Evolutionary conservation across 2,113 vertebrate species (phyloP), one percentile per base, ranked within the genome.

Genomic region (Phoenicopterus ruber): DNA sequence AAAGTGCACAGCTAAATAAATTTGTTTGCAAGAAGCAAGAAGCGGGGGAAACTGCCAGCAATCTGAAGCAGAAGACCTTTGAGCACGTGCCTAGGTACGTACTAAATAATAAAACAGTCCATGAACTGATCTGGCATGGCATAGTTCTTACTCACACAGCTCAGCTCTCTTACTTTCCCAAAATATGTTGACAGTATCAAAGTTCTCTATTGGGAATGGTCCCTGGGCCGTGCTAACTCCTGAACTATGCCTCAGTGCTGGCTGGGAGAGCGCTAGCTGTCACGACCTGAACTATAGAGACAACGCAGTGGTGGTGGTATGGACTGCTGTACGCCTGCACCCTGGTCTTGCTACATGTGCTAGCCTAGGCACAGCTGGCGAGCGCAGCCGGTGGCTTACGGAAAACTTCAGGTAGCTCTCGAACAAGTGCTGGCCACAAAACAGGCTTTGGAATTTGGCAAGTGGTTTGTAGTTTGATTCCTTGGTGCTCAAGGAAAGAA

Each of bases 311-410:
- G 28, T 46, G 66, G 66, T 50, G n/a, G 20, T 47, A 22, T 2
- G 15, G 42, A 66, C 15, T 0, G 1, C 63, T 81, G 54, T 36
- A 89, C 38, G 44, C 16, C 11, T 77, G 34, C 63, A 74, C 6
- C 10, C 18, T 69, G 29, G 7, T 18, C 38, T 55, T 44, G 10
- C 24, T 50, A 13, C 34, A 72, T 72, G 79, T 54, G 16, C 22
- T 66, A 42, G 11, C 0, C 0, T 24, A 46, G 46, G 22, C 61
- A 24, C 13, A 79, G 65, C 38, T 67, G 36, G 4, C 65, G 36
- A 72, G 44, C 36, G 36, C 18, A 63, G 32, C 28, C 54, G n/a
- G 4, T 49, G 42, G 58, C 49, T 50, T 57, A 29, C 29, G 50
- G 66, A 88, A 94, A 29, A 65, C n/a, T 67, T 69, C 54, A 61